Base-by-base conservation (phyloP, 2,888 invertebrate species). In the Osedax frankpressi region DNA sequence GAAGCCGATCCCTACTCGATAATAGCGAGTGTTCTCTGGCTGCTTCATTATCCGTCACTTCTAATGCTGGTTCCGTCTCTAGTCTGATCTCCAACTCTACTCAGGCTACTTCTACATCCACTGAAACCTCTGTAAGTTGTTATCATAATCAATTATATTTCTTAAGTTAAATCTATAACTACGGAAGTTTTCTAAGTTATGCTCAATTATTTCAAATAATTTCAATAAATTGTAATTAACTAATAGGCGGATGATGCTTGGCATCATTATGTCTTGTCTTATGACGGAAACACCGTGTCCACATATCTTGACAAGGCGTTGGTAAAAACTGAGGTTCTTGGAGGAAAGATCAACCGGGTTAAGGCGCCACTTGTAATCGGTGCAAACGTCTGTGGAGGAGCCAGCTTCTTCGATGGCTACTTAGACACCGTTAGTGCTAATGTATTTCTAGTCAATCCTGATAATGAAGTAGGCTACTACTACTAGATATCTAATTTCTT, bases 371-470 rank as follows among this genome's bases (percentile, higher is more conserved):
- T 65, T 27, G 65, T 65, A 19, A 28, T 65, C 65, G 65, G 65
- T 65, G 65, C 27, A 27, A 28, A 28, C 65, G 65, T 65, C 24
- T 65, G 65, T n/a, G 65, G 65, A 0, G 65, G 65, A 65, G 24
- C 14, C 65, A 28, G 65, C 65, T 65, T 65, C 65, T 65, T 65
- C 65, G 65, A 65, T n/a, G 65, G 65, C 14, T 65, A 65, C 65
- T 1, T 65, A 14, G 65, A 65, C 19, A 65, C 65, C 14, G 65
- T 65, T 19, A 65, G 24, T 65, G 28, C 28, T 28, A 2, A 2
- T 65, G 0, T 65, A n/a, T n/a, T n/a, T n/a, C n/a, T n/a, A n/a
- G n/a, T n/a, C n/a, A n/a, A n/a, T n/a, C n/a, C n/a, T n/a, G n/a
- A n/a, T n/a, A n/a, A n/a, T n/a, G n/a, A n/a, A n/a, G n/a, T n/a